Conservation (phyloP, 2,888 invertebrate genomes). For the Drosophila phalerata region DNA sequence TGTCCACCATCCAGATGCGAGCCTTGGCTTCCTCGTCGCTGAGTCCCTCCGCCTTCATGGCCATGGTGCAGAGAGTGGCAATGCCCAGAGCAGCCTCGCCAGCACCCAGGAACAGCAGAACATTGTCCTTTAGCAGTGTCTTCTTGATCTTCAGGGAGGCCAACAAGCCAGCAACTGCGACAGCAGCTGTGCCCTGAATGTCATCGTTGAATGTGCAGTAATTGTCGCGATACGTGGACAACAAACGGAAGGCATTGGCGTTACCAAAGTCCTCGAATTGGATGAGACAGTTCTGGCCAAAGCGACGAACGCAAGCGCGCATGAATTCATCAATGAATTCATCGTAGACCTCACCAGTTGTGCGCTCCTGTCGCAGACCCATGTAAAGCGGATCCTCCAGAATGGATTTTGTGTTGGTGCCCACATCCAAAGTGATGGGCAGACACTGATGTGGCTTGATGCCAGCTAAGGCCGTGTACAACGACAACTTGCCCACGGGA, state of each 20-base stretch:
- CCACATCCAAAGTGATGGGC: slow-evolving; percentile 96
- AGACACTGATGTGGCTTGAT: slow-evolving; percentile 98
- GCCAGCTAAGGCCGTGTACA: slow-evolving; percentile 98
- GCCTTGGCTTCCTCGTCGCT: slow-evolving; percentile 90
- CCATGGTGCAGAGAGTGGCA: slow-evolving; percentile 95
- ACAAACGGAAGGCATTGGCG: slow-evolving; percentile 96
- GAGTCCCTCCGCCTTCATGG: slow-evolving; percentile 95
- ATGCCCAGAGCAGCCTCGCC: slow-evolving; percentile 99
- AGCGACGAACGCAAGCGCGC: slow-evolving; percentile 94
- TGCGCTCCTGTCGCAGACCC: slow-evolving; percentile 94
- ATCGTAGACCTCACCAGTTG: slow-evolving; percentile 94
- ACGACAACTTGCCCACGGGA: slow-evolving; percentile 97
- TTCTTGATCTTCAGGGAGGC: slow-evolving; percentile 94
- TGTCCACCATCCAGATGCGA: slow-evolving; percentile 97
- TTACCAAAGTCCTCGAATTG: slow-evolving; percentile 99
- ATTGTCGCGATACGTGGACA: slow-evolving; percentile 94
- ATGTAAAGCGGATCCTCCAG: slow-evolving; percentile 98
- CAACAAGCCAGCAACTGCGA: slow-evolving; percentile 97
- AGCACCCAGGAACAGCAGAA: slow-evolving; percentile 97
- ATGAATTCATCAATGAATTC: slow-evolving; percentile 99
- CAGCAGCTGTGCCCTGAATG: slow-evolving; percentile 98
- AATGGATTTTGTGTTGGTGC: slow-evolving; percentile 94
- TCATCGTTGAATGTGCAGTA: slow-evolving; percentile 99
- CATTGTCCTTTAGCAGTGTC: slow-evolving; percentile 93
- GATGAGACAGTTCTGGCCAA: slow-evolving; percentile 94